Conservation (phyloP, 2,113 vertebrate species). For the Prionailurus viverrinus region DNA sequence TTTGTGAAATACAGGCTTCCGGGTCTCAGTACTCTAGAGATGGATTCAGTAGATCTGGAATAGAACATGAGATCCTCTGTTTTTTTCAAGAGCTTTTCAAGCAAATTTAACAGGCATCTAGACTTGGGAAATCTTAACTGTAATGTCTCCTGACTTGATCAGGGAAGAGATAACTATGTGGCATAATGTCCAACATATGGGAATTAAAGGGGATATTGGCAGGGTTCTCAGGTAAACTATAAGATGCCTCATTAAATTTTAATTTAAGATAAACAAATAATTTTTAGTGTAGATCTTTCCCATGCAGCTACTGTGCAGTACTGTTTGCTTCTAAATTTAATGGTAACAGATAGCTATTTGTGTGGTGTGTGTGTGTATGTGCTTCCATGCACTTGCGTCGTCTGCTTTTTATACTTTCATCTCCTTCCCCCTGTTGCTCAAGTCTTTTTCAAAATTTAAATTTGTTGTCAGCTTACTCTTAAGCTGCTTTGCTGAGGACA, state of each 20-base stretch:
- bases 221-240: constrained; percentile 21
- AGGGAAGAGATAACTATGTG: not conserved
- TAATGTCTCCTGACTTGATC: constrained; percentile 9
- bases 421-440: not conserved
- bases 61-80: not conserved
- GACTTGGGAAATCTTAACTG: not conserved
- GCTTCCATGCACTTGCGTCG: not conserved
- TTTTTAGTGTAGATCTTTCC: constrained; percentile 4
- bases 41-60: constrained; percentile 17
- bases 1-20: constrained; percentile 17
- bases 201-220: not conserved
- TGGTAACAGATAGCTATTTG: not conserved
- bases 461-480: not conserved
- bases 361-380: not conserved
- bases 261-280: constrained; percentile 29
- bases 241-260: not conserved
- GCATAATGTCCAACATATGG: not conserved
- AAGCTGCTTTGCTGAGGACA: constrained; percentile 92
- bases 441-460: not conserved
- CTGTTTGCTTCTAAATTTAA: not conserved
- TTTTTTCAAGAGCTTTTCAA: not conserved
- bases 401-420: constrained; percentile 27
- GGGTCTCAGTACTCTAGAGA: not conserved
- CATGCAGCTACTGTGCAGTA: not conserved
- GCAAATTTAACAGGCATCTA: not conserved